These are phyloP conservation scores for Bubo scandiacus DNA, from an alignment of 2,113 vertebrate species.

Conservation along the genomic window DNA sequence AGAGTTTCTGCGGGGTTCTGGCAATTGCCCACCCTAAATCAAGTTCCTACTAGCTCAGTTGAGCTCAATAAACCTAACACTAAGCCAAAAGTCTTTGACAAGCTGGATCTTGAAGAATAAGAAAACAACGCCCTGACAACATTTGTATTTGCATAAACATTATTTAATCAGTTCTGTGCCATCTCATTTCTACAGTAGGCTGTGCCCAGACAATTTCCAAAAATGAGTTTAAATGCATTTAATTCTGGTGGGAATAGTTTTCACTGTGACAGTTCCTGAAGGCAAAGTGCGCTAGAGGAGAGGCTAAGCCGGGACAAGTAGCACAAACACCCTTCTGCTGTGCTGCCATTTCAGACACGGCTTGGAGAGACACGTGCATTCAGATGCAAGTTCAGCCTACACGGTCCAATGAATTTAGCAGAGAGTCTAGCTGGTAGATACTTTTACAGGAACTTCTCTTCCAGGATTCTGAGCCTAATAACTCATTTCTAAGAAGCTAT, in stretches of 20 bases:
- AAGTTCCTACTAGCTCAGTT: slow-evolving; percentile 19
- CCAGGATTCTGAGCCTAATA: neutral
- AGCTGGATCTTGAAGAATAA: slow-evolving; percentile 29
- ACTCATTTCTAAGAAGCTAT: neutral
- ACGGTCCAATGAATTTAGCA: rapidly evolving
- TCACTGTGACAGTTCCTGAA: slow-evolving; percentile 14
- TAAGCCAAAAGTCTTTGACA: slow-evolving; percentile 8
- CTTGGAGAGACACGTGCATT: neutral
- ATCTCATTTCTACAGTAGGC: slow-evolving; percentile 49
- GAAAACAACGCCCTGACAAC: slow-evolving; percentile 44
- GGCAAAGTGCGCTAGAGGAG: neutral
- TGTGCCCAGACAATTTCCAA: slow-evolving; percentile 36
- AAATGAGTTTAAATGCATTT: slow-evolving; percentile 43
- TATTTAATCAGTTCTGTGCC: slow-evolving; percentile 53
- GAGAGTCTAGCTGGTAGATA: neutral
- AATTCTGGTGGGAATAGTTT: slow-evolving; percentile 45
- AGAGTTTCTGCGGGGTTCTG: neutral
- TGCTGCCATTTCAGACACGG: rapidly evolving
- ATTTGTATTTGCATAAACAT: slow-evolving; percentile 36
- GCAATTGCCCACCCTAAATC: neutral
- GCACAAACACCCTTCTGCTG: neutral
- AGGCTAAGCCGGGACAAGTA: neutral
- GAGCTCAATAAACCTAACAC: neutral
- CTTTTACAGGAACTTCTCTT: neutral
- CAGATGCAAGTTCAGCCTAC: neutral